A percentile compares a stretch with the other conserved stretches of the same genome.
Evolutionary conservation across 2,797 vertebrate genomes (phyloP).

Genomic region (Phylloscopus collybita): DNA sequence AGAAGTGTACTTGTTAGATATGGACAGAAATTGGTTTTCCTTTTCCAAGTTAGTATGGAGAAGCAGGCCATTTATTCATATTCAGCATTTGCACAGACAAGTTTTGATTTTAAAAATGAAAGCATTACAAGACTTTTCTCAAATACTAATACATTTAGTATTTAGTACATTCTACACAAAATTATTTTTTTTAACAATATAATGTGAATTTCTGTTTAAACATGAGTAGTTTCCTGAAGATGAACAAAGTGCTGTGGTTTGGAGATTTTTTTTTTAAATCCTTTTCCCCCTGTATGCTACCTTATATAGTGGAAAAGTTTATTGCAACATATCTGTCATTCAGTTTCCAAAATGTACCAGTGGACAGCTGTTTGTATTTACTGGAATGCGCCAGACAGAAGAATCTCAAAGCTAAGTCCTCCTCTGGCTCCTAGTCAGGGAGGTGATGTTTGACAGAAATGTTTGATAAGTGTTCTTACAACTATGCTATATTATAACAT

Average conservation of each 20-base stretch:
- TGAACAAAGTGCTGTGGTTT: background rate
- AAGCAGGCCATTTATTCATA: background rate
- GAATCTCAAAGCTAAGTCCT: slow-evolving; percentile 25
- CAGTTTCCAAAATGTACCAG: background rate
- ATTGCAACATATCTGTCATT: background rate
- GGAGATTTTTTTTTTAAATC: background rate
- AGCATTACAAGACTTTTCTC: background rate
- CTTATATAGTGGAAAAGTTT: background rate
- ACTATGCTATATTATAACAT: background rate
- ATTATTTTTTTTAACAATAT: background rate
- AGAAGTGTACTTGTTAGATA: background rate
- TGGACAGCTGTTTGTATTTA: slow-evolving; percentile 41
- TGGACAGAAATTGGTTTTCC: background rate
- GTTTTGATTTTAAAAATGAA: background rate
- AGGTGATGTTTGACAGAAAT: background rate
- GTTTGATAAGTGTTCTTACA: background rate
- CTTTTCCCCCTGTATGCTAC: rapidly evolving
- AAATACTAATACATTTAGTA: background rate
- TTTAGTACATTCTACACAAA: background rate
- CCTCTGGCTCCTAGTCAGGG: slow-evolving; percentile 10
- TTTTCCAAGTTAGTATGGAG: background rate
- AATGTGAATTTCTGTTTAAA: background rate
- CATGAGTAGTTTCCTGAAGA: background rate
- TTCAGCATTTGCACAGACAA: background rate
- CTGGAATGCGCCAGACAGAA: slow-evolving; percentile 3